Base-by-base conservation (phyloP, 2,797 vertebrate genomes). In the Coregonus suidteri region DNA sequence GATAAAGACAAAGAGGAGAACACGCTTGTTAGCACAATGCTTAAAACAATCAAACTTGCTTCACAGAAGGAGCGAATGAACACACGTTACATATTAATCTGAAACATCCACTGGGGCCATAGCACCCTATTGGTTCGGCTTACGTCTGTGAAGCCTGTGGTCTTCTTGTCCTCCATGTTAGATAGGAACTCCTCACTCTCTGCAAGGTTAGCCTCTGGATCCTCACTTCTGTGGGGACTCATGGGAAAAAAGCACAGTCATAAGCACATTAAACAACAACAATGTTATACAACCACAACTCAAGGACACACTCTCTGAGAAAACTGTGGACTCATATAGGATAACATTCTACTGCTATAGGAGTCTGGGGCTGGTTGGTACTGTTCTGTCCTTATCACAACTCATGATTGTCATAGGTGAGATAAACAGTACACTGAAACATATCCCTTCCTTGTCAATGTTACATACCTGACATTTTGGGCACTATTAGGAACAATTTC, bases 61-160 rank as follows among this genome's bases (percentile, higher is more conserved):
- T 59, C 7, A 59, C 56, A 59, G 16, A 59, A 73, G 18, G 52
- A 37, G 68, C 71, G 16, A 75, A 4, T 37, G 1, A 41, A 1
- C 25, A 72, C 59, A 68, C 16, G 52, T 20, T 74, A n/a, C 41
- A 47, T 47, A 11, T 47, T 47, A 11, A 64, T 64, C 7, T 30
- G 6, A 64, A 35, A 6, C 37, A 31, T 56, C 31, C 31, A 14
- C n/a, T 69, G 13, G 9, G 41, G 41, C 2, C 41, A 47, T 47
- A 20, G 52, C 69, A 74, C 66, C 13, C 52, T 66, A 14, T 56
- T 64, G 20, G 14, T 13, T 47, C 34, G 41, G 89, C 97, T 96
- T 91, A 97, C 98, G 0, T 99, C 98, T 0, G 97, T 98, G 89
- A 99, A 99, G 71, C 93, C 96, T 0, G 95, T 92, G 31, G 95